Evolutionary conservation across 2,113 vertebrate species (phyloP), one percentile per base, ranked within the genome.

Genomic region (Toxotes jaculatrix): DNA sequence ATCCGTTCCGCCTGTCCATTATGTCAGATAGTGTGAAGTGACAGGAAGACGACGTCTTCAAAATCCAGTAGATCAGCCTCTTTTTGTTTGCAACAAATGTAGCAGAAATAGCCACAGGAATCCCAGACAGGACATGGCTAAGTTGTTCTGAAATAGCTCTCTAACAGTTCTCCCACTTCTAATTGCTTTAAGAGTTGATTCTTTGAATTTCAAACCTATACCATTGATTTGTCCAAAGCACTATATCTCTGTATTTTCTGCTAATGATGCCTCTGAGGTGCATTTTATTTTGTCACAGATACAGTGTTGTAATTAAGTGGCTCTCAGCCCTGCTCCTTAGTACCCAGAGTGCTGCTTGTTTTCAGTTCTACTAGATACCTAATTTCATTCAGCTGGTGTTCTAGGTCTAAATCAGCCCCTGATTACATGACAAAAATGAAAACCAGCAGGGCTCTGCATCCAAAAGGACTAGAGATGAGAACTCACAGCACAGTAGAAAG

Each of bases 1-100:
- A 91, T 91, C 88, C 82, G 71, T 80, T 88, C 83, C 64, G 86
- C 90, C 80, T 70, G 77, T 94, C 94, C 93, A 94, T 95, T 95
- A 95, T 94, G 90, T 89, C 89, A 81, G 84, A 90, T 82, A 80
- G 90, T 64, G 89, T 74, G 85, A 92, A 93, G 85, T 93, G 94
- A 93, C 87, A 88, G 91, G 87, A 86, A 69, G 64, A 91, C 80
- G 82, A 86, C 76, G 76, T 89, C 87, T 90, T 90, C 85, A 74
- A 91, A 91, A 94, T 90, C 90, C 75, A 74, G 70, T 47, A 55
- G 88, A 92, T 89, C 84, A 87, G 72, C 68, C 65, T 74, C 84
- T 91, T 94, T 94, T 95, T 95, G 93, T 95, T 94, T 93, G 93
- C 77, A 71, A 82, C 91, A 91, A 95, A 93, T 94, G 94, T 93